Conservation (phyloP, 2,113 vertebrate genomes). For the Montifringilla adamsi region DNA sequence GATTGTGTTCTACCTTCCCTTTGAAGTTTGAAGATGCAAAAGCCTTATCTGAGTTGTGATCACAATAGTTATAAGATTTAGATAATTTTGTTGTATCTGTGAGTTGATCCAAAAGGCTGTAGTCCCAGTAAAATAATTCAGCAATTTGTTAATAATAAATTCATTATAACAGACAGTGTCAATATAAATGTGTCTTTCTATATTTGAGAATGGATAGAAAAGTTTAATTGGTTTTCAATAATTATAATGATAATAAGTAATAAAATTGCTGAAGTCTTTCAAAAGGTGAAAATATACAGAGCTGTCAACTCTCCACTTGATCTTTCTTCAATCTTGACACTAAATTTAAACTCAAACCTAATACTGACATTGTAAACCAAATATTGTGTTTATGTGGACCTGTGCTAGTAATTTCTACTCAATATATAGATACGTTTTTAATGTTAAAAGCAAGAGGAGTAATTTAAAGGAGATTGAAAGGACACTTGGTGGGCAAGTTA, state of each 20-base stretch:
- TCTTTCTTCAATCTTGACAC: neutral
- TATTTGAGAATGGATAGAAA: neutral
- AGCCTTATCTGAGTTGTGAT: neutral
- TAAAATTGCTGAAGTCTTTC: neutral
- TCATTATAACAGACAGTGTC: neutral
- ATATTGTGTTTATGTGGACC: neutral
- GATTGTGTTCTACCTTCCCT: neutral
- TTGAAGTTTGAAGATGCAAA: neutral
- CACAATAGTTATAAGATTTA: neutral
- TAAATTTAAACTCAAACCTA: neutral
- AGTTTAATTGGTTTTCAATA: neutral
- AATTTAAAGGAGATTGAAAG: neutral
- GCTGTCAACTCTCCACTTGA: neutral
- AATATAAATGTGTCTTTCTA: neutral
- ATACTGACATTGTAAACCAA: neutral
- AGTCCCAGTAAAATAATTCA: neutral
- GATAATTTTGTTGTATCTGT: neutral
- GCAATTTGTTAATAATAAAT: neutral
- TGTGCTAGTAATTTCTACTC: neutral
- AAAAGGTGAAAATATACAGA: neutral
- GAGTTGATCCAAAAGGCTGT: neutral
- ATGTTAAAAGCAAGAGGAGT: neutral
- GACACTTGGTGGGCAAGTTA: neutral
- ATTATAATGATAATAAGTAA: neutral
- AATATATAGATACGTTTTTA: neutral